Evolutionary conservation across 1,140 invertebrate genomes (phyloP), one percentile per base, ranked within the genome.

Genomic region (Bombus polaris): DNA sequence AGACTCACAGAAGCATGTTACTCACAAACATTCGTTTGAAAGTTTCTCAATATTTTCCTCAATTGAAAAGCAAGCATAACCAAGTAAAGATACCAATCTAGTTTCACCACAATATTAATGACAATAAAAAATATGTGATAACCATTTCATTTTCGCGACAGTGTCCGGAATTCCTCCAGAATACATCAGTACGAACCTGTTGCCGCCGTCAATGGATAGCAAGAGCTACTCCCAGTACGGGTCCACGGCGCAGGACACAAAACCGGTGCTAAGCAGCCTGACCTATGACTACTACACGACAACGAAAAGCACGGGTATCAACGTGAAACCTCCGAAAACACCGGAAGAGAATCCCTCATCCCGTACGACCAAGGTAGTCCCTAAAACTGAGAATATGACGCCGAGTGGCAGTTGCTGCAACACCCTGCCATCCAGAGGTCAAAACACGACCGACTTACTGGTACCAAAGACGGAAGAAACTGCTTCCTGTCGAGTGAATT

Each of bases 401-500:
- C 94, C 94, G 88, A 87, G 89, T 59, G 86, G 87, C 44, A 93
- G 92, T 93, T 96, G 96, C 92, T 96, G 96, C 91, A 95, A 94
- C 87, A 94, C 95, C 90, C 95, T 95, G 81, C 92, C 95, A 82
- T 95, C 95, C 86, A 94, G 95, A 70, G 92, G 90, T 32, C 95
- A 96, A 92, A 87, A 82, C 28, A 87, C 92, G 12, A 87, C 92
- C 35, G 96, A 96, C 77, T 94, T 97, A 85, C 94, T 97, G 81
- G 96, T 97, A 72, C 97, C 97, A 0, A 97, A 97, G 94, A 96
- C 96, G 18, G 96, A 96, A 86, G 95, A 95, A 32, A 74, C 92
- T 62, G 90, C 92, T 77, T 94, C 95, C 44, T 95, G 96, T 87
- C 92, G 95, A 10, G 93, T 94, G 25, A 94, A 93, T 85, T 95